Evolutionary conservation across 2,797 vertebrate species (phyloP), one percentile per base, ranked within the genome.

Genomic region (Benthosema pterotum): DNA sequence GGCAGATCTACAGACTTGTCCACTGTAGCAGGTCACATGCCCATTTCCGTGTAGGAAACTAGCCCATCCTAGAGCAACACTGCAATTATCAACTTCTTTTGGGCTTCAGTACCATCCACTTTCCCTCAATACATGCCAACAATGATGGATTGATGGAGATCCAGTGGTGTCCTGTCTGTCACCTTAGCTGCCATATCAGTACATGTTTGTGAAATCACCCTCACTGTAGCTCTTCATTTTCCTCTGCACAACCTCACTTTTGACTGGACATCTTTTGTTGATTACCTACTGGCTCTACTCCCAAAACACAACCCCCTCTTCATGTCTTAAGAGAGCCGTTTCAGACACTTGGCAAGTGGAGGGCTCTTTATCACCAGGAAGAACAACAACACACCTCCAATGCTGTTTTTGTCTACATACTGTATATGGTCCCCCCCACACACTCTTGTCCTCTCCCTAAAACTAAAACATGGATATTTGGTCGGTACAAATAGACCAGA

Each of bases 311-410:
- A 25, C 65, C 55, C 53, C 54, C 16, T 72, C 78, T 55, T 64
- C 45, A 50, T 63, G 69, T 83, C 79, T 63, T 64, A 11, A 19
- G 69, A 80, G 68, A 73, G 65, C 57, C 66, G 16, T 72, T 69
- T 74, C 77, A 66, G 77, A 84, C 65, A 77, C 85, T 75, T 83
- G 83, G 84, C 82, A 83, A 88, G 72, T 74, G 28, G 65, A 79
- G 54, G 52, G 65, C 68, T 79, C 77, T 85, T 84, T 77, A 78
- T 85, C 77, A 79, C 74, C 57, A 75, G 63, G 75, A 60, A 69
- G 67, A 32, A 72, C 74, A 22, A 62, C 73, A 77, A 32, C 28
- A 32, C 3, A 32, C 28, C 83, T 79, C 65, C 52, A 72, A 78
- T 67, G 71, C 71, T 64, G 65, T 82, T 71, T 69, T 74, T 75